Evolutionary conservation across 2,113 vertebrate species (phyloP).

Genomic region (Orientallactaga bullata): DNA sequence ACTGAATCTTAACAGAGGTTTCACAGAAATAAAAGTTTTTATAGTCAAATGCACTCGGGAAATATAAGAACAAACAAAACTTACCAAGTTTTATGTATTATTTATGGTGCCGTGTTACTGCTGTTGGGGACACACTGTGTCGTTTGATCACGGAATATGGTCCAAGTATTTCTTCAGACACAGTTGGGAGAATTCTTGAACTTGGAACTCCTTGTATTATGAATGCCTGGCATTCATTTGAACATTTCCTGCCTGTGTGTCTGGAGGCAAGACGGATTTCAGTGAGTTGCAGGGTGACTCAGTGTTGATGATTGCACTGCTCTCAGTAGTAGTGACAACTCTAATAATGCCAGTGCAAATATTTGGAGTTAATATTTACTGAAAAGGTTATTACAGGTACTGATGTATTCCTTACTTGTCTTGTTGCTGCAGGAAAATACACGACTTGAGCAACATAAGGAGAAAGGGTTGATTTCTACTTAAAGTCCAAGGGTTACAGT

Average conservation of each 20-base stretch:
- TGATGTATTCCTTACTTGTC: too few species aligned
- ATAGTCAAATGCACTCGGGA: not conserved
- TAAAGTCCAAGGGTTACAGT: too few species aligned
- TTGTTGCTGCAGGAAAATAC: too few species aligned
- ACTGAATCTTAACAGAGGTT: not conserved
- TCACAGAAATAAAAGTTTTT: not conserved
- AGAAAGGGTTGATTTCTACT: too few species aligned
- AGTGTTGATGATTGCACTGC: not conserved
- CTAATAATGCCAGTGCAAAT: not conserved
- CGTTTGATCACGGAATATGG: not conserved
- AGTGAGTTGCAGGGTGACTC: not conserved
- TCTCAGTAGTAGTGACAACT: not conserved
- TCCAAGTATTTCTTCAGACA: not conserved
- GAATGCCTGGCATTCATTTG: not conserved
- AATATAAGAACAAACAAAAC: not conserved
- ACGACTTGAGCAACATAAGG: too few species aligned
- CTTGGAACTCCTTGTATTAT: not conserved
- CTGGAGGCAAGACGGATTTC: not conserved
- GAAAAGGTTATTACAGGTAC: too few species aligned
- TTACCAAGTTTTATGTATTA: not conserved
- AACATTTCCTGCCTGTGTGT: not conserved
- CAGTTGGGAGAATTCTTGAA: not conserved
- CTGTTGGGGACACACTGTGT: not conserved
- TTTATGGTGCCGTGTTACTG: too few species aligned
- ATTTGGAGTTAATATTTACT: not conserved